Percentiles rank a stretch among this genome's conserved stretches.
phyloP scores from a whole-genome alignment of 1,140 invertebrate genomes.

The Metaphire vulgaris region DNA sequence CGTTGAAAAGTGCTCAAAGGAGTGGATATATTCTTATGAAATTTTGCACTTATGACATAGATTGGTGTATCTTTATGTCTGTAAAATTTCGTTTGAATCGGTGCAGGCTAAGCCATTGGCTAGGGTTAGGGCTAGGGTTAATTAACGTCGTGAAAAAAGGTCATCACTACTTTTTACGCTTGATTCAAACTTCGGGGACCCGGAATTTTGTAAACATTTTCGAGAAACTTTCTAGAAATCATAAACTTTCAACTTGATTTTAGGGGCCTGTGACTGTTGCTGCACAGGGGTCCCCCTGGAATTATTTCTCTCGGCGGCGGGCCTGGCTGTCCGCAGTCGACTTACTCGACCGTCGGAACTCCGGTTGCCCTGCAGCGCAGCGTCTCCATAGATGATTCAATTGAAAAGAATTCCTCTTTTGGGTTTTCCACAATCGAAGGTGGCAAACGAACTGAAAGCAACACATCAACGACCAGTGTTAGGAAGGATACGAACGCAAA shows the following conservation, averaged over 20 bases:
- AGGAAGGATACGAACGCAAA: no score
- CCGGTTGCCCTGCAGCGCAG: neutral
- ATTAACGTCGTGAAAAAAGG: neutral
- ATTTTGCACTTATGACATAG: no score
- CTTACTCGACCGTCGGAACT: neutral
- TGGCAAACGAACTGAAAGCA: conserved; percentile 8
- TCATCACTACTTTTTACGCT: no score
- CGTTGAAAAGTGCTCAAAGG: no score
- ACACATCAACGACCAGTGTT: no score
- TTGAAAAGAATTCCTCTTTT: neutral
- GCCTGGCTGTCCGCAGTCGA: no score
- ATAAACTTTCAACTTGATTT: neutral
- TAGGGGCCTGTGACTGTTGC: neutral
- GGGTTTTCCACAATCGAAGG: conserved; percentile 5
- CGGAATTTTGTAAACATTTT: neutral
- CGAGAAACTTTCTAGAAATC: neutral
- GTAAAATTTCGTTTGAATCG: no score
- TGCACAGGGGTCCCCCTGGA: neutral
- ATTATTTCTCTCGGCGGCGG: no score
- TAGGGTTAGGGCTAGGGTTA: no score
- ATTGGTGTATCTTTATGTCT: no score
- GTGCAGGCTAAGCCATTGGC: no score
- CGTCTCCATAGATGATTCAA: neutral
- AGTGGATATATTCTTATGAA: no score
- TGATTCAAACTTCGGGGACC: neutral